Conservation (phyloP, 2,113 vertebrate species). For the Phalacrocorax pelagicus region DNA sequence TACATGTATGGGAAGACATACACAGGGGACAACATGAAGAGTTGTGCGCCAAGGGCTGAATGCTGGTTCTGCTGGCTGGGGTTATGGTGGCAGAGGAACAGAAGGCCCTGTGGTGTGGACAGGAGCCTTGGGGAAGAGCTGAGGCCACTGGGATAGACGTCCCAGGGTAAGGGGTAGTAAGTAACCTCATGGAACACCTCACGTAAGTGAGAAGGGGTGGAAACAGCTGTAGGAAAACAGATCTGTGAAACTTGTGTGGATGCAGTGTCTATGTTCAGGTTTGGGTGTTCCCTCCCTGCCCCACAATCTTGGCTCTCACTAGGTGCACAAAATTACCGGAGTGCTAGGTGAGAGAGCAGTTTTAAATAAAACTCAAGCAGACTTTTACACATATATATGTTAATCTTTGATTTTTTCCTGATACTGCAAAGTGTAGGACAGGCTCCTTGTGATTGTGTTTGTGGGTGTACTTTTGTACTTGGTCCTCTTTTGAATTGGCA, state of each 20-base stretch:
- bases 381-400: not conserved
- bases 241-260: not conserved
- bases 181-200: too few relatives aligned
- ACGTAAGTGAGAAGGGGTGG: not conserved
- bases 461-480: not conserved
- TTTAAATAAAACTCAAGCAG: not conserved
- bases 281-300: not conserved
- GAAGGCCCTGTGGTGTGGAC: not conserved
- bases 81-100: not conserved
- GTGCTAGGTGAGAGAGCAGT: not conserved
- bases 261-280: not conserved
- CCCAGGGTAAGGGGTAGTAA: too few relatives aligned
- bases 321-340: not conserved
- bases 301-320: not conserved
- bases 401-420: not conserved
- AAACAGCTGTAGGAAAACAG: not conserved
- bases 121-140: not conserved
- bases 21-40: rapidly evolving
- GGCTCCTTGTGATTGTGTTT: not conserved
- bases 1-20: not conserved
- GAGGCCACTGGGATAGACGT: not conserved
- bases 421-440: not conserved
- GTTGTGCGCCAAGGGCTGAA: not conserved
- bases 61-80: not conserved
- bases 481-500: not conserved